Conservation (phyloP, 1,140 invertebrate genomes). For the Papilio helenus region DNA sequence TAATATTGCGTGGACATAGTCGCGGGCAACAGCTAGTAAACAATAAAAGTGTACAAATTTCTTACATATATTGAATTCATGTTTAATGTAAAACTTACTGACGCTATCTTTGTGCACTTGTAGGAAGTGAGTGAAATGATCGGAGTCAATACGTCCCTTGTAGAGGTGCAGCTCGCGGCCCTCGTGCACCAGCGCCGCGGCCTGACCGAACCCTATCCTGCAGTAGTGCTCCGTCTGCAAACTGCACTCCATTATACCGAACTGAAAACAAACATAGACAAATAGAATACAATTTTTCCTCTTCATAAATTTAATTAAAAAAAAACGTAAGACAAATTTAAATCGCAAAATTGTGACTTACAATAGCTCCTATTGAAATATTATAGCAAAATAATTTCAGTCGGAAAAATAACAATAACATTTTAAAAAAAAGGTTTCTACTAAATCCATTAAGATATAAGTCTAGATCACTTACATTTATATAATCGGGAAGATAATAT, state of each 20-base stretch:
- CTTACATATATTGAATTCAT: no score
- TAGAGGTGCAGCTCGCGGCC: slow-evolving; percentile 50
- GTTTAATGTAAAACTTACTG: slow-evolving; percentile 47
- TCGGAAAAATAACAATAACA: no score
- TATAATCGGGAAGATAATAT: slow-evolving; percentile 49
- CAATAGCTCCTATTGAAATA: no score
- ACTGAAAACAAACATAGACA: slow-evolving; percentile 50
- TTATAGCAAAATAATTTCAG: no score
- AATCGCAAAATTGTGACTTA: no score
- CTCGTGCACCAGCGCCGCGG: slow-evolving; percentile 56
- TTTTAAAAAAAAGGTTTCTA: no score
- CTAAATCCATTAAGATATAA: neutral
- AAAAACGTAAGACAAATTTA: no score
- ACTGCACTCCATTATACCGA: slow-evolving; percentile 70
- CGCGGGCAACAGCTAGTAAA: no score
- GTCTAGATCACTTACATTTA: slow-evolving; percentile 54
- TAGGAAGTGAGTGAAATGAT: slow-evolving; percentile 61
- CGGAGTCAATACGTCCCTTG: slow-evolving; percentile 51
- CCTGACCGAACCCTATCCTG: slow-evolving; percentile 50
- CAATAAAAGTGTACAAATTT: no score
- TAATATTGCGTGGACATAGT: no score
- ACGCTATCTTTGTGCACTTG: slow-evolving; percentile 56
- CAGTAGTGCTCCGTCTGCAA: slow-evolving; percentile 55
- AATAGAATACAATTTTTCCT: no score
- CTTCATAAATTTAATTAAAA: no score